Percentiles rank a stretch among this genome's conserved stretches.
phyloP scores from a whole-genome alignment of 2,888 invertebrate genomes.

The Caenorhabditis sulstoni region DNA sequence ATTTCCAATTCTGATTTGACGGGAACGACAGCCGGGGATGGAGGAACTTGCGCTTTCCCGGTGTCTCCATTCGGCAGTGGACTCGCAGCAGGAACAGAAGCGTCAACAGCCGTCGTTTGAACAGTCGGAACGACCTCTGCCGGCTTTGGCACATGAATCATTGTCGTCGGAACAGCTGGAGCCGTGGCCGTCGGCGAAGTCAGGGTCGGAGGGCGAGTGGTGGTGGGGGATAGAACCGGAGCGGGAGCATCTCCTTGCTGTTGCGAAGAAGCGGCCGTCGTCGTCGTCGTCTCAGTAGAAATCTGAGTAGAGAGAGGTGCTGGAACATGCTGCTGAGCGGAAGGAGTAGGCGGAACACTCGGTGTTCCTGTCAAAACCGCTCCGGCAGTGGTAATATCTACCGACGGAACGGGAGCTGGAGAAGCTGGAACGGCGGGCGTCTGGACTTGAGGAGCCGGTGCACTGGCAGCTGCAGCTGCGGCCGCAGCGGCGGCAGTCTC shows the following conservation, averaged over 20 bases:
- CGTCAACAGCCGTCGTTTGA: neutral
- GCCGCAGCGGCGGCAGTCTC: conserved; percentile 50
- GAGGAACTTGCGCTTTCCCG: conserved; percentile 63
- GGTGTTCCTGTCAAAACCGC: neutral
- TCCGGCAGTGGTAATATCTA: neutral
- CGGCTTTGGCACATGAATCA: conserved; percentile 37
- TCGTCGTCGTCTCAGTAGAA: conserved; percentile 16
- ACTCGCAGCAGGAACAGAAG: too few relatives aligned
- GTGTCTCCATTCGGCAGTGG: too few relatives aligned
- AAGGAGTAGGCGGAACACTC: conserved; percentile 30
- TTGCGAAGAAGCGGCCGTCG: neutral
- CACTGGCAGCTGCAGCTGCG: conserved; percentile 33
- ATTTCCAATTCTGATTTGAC: conserved; percentile 14
- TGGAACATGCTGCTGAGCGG: conserved; percentile 19
- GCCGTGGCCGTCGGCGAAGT: conserved; percentile 26
- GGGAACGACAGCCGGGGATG: conserved; percentile 80
- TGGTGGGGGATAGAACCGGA: conserved; percentile 36
- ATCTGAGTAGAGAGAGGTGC: conserved; percentile 22
- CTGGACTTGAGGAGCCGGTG: neutral
- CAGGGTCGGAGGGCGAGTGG: conserved; percentile 22
- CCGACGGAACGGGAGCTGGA: conserved; percentile 2
- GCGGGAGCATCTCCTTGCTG: neutral
- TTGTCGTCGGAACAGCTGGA: conserved; percentile 9
- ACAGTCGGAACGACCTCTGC: neutral
- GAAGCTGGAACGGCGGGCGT: neutral